phyloP scores from a whole-genome alignment of 2,888 invertebrate genomes.

The Eutolmus rufibarbis region DNA sequence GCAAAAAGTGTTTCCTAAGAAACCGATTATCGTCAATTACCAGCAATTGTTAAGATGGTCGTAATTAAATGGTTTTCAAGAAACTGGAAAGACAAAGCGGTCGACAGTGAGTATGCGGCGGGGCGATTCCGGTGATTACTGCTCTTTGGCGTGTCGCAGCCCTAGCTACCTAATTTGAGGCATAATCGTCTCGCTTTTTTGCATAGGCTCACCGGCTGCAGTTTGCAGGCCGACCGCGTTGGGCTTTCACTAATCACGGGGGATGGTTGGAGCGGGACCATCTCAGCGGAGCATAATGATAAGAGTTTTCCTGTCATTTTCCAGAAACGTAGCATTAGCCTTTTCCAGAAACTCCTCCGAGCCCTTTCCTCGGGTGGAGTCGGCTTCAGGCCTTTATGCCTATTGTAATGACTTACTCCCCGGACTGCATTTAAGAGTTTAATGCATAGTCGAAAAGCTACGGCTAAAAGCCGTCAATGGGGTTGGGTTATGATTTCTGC shows the following conservation, averaged over 20 bases:
- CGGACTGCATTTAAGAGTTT: background rate
- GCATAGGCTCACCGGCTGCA: background rate
- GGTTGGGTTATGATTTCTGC: background rate
- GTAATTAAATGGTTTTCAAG: constrained; percentile 43
- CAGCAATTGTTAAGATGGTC: constrained; percentile 39
- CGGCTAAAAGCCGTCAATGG: background rate
- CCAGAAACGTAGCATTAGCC: background rate
- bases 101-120: background rate
- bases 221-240: background rate
- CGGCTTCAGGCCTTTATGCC: background rate
- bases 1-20: constrained; percentile 43
- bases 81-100: constrained; percentile 25
- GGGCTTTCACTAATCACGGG: background rate
- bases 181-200: background rate
- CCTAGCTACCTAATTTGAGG: background rate
- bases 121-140: constrained; percentile 31
- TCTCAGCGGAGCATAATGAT: background rate
- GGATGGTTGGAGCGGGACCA: background rate
- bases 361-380: background rate
- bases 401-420: background rate
- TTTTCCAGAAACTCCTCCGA: background rate
- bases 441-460: background rate
- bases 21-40: constrained; percentile 45
- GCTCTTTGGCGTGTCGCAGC: background rate
- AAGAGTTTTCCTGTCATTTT: constrained; percentile 15